Evolutionary conservation across 2,888 invertebrate species (phyloP), one percentile per base, ranked within the genome.

Genomic region (Ceratothoa steindachneri): DNA sequence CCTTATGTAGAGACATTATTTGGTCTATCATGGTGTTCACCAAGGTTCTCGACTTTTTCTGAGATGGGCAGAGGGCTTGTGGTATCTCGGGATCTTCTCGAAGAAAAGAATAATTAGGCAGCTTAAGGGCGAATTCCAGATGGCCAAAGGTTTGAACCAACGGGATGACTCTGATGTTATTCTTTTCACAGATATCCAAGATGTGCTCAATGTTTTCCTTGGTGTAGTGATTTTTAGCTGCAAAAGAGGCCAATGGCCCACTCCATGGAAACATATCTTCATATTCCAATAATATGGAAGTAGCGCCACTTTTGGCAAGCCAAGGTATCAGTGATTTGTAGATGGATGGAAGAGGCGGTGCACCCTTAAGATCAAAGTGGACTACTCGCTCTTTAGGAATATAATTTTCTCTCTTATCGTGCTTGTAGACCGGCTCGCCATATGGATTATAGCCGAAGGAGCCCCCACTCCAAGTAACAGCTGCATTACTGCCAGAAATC

Each of bases 111-210:
- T 89, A 92, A 80, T 88, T 86, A 9, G 88, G 87, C 80, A 91
- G 89, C 83, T 93, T 93, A 71, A 93, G 84, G 0, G 91, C 89
- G 85, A 90, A 93, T 86, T 89, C 87, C 78, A 87, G 80, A 81
- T 87, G 87, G 0, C 87, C 87, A 80, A 87, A 87, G 0, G 87
- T 86, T 80, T 87, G 87, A 24, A 87, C 82, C 55, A 87, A 81
- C 0, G 87, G 87, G 72, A 87, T 86, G 0, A 93, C 85, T 77
- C 89, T 87, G 53, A 87, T 81, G 1, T 82, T 81, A 53, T 83
- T 80, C 12, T 81, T 77, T 15, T 82, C 80, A 0, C 85, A 85
- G 64, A 82, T 71, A n/a, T 73, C 55, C 5, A 84, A 73, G 1
- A 86, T 77, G n/a, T 81, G 80, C 22, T 81, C 70, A 52, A 81